Evolutionary conservation across 1,140 invertebrate species (phyloP), one percentile per base, ranked within the genome.

Genomic region (Prorops nasuta): DNA sequence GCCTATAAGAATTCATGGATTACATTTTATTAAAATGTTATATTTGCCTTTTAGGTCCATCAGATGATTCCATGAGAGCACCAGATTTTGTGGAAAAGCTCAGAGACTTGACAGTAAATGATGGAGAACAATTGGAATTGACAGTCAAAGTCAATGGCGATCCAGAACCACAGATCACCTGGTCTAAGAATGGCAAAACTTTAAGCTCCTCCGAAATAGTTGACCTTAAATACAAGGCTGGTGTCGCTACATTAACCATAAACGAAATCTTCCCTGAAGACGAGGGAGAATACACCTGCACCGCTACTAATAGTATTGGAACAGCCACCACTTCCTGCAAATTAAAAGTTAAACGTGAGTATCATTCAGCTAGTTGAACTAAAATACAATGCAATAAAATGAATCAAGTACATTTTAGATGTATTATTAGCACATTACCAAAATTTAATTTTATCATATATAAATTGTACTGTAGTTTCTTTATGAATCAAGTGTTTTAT

Each of bases 191-290:
- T 59, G 86, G 85, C 41, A 86, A 89, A 69, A 81, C 77, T 9
- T 74, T 93, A 22, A 83, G 81, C 42, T 92, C 90, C 1, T 90
- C 87, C 0, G 87, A 94, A 76, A 87, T 94, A 20, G 82, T 96
- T 52, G 91, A 94, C 71, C 79, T 96, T 15, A 95, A 94, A 77
- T 96, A 96, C 69, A 91, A 91, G 70, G 90, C 89, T 64, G 88
- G 92, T 19, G 80, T 91, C 34, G 92, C 92, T 1, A 89, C 86
- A 24, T 76, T 96, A 15, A 86, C 85, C 15, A 96, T 96, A 55
- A 89, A 88, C 53, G 93, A 96, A 80, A 85, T 95, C 44, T 96
- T 93, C 81, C 93, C 92, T 1, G 93, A 96, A 79, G 94, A 97
- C 74, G 93, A 93, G 70, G 94, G 92, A 20, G 82, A 86, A 46